A percentile compares a stretch with the other conserved stretches of the same genome.
phyloP scores from a whole-genome alignment of 2,888 invertebrate genomes.

The Dioctria rufipes region DNA sequence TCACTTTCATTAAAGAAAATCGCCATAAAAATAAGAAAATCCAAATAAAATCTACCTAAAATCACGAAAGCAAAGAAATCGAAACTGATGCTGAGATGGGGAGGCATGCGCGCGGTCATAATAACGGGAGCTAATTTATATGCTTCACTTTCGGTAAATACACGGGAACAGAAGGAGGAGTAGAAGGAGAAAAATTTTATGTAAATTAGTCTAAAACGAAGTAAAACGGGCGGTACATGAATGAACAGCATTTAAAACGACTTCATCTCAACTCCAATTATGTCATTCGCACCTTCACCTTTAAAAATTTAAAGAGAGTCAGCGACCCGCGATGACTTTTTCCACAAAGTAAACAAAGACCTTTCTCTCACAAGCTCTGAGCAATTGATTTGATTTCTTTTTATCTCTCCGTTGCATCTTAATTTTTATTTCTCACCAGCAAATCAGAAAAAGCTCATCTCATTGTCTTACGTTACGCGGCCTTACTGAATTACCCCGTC shows the following conservation, averaged over 20 bases:
- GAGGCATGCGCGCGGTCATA: slow-evolving; percentile 11
- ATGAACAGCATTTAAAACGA: neutral
- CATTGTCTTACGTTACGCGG: slow-evolving; percentile 11
- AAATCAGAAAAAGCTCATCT: neutral
- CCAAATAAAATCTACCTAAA: neutral
- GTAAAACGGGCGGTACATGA: slow-evolving; percentile 15
- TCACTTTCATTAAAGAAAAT: slow-evolving; percentile 40
- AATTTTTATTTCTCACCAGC: neutral
- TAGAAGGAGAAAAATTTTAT: slow-evolving; percentile 8
- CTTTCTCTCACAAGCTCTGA: slow-evolving; percentile 30
- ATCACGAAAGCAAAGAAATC: slow-evolving; percentile 11
- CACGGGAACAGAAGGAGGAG: too few relatives aligned
- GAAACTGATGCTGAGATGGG: slow-evolving; percentile 12
- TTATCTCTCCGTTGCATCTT: slow-evolving; percentile 30
- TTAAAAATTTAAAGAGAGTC: neutral
- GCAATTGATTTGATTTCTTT: slow-evolving; percentile 36
- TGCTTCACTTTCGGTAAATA: slow-evolving; percentile 9
- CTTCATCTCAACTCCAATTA: neutral
- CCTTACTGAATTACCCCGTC: neutral
- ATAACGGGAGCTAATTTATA: slow-evolving; percentile 9
- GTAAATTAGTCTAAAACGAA: slow-evolving; percentile 10
- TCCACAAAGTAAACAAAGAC: slow-evolving; percentile 17
- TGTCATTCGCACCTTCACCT: slow-evolving; percentile 44
- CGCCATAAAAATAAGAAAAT: neutral
- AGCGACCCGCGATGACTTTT: neutral